A percentile compares a stretch with the other conserved stretches of the same genome.
Conservation (phyloP, 2,113 vertebrate species). For the Rhodinocichla rosea region DNA sequence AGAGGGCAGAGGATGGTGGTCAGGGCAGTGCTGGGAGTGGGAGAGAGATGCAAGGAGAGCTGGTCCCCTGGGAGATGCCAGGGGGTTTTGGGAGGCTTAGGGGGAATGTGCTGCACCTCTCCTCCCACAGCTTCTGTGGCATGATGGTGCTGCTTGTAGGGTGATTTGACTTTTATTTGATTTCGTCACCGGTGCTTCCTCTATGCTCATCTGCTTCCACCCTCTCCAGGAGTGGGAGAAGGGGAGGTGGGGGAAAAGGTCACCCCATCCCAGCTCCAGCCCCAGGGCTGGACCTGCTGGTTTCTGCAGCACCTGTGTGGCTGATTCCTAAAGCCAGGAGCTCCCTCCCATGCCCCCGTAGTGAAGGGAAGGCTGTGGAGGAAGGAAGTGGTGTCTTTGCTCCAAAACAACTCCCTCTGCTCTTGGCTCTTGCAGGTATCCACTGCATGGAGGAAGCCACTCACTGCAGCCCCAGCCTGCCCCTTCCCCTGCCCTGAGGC, state of each 20-base stretch:
- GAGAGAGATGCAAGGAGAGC: background rate
- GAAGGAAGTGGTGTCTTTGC: background rate
- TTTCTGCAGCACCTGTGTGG: background rate
- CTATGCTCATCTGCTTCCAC: background rate
- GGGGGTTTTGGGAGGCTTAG: background rate
- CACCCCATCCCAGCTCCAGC: accelerated
- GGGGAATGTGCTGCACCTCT: background rate
- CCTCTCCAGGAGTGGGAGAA: accelerated
- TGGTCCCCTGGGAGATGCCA: background rate
- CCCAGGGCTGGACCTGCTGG: background rate
- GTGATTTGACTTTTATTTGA: background rate
- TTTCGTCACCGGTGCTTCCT: background rate
- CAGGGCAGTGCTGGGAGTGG: background rate
- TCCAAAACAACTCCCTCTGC: background rate
- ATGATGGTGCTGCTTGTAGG: accelerated
- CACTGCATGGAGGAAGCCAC: background rate
- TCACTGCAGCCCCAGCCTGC: background rate
- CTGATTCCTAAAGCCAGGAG: background rate
- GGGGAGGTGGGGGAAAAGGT: background rate
- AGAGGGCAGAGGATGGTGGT: background rate
- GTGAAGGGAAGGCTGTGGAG: background rate
- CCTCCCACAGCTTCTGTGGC: accelerated
- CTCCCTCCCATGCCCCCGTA: background rate
- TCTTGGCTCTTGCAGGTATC: background rate
- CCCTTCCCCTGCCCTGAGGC: background rate